Conservation (phyloP, 2,113 vertebrate genomes). For the Gymnocephalus cernua region DNA sequence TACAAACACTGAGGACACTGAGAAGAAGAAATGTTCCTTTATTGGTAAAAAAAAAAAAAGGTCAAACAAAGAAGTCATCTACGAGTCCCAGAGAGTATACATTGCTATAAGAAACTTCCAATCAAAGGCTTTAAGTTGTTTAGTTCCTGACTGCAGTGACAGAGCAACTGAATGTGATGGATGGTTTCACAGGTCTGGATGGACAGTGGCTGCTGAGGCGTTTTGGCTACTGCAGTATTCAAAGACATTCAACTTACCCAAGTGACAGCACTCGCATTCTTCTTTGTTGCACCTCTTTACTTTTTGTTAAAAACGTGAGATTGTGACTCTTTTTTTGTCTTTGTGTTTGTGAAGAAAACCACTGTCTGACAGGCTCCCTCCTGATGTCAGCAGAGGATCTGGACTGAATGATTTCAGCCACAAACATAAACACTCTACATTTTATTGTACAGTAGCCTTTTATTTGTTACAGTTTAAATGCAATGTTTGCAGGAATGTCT, state of each 20-base stretch:
- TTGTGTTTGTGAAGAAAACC: not conserved
- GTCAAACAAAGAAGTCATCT: too few species aligned
- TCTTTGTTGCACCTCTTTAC: not conserved
- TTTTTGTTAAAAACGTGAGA: not conserved
- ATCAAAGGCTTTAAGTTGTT: not conserved
- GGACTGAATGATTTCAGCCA: constrained; percentile 1
- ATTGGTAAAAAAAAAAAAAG: not conserved
- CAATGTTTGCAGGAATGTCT: not conserved
- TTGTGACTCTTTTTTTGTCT: not conserved
- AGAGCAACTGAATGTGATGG: not conserved
- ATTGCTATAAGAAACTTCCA: not conserved
- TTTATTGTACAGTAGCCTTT: constrained; percentile 14
- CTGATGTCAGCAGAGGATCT: not conserved
- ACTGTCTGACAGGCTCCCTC: not conserved
- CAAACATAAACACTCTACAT: not conserved
- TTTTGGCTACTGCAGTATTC: constrained; percentile 31
- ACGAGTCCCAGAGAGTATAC: not conserved
- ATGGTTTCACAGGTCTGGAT: not conserved
- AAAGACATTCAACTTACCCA: not conserved
- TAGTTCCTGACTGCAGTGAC: not conserved
- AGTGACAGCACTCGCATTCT: not conserved
- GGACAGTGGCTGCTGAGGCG: not conserved
- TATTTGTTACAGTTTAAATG: not conserved
- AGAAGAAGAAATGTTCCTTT: not conserved
- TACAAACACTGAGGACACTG: not conserved